Percentiles rank a stretch among this genome's conserved stretches.
phyloP scores from a whole-genome alignment of 2,888 invertebrate species.

The Microctonus hyperodae region DNA sequence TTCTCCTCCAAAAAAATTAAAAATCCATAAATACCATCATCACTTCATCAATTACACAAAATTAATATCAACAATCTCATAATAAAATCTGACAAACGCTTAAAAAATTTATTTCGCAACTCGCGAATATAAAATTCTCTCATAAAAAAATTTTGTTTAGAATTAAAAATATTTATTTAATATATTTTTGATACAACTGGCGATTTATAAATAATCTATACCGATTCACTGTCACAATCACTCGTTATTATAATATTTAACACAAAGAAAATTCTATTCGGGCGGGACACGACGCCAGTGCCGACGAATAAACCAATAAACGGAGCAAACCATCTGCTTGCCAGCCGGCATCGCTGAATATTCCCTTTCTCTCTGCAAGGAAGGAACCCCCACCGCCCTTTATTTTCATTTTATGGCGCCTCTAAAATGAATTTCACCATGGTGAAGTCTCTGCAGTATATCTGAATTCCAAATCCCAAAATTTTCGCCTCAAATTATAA shows the following conservation, averaged over 20 bases:
- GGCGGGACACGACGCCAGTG: conserved; percentile 53
- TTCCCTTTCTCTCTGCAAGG: conserved; percentile 38
- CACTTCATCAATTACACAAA: too few relatives aligned
- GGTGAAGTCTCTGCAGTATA: too few relatives aligned
- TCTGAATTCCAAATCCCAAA: conserved; percentile 11
- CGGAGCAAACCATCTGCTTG: conserved; percentile 62
- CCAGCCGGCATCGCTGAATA: conserved; percentile 58
- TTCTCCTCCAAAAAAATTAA: neutral
- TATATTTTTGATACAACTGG: too few relatives aligned
- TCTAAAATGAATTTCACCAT: conserved; percentile 59
- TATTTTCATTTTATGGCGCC: conserved; percentile 56
- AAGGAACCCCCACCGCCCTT: conserved; percentile 37
- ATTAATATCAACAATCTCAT: too few relatives aligned
- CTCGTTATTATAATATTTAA: conserved; percentile 26
- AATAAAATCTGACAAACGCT: too few relatives aligned
- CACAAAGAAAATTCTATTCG: conserved; percentile 46
- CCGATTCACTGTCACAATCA: conserved; percentile 34
- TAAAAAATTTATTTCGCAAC: too few relatives aligned
- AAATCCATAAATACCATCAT: too few relatives aligned
- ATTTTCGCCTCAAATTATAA: too few relatives aligned
- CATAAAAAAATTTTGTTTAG: too few relatives aligned
- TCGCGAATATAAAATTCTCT: too few relatives aligned
- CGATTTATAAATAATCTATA: too few relatives aligned
- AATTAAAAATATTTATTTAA: too few relatives aligned
- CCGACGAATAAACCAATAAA: conserved; percentile 63